Conservation (phyloP, 1,140 invertebrate genomes). For the Temnothorax curvispinosus region DNA sequence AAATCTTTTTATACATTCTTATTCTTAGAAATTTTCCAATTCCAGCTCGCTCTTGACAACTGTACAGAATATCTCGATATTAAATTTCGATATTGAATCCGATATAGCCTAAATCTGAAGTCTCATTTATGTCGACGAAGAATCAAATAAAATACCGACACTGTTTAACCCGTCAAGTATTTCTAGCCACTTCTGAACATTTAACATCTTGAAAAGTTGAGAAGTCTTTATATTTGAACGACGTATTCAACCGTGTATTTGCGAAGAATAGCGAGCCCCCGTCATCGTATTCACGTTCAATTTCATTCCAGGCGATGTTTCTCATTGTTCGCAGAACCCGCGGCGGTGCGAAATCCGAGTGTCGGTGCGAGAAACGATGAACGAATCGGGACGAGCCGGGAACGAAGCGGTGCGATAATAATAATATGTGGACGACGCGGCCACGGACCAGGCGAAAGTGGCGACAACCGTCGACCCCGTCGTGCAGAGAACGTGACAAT, state of each 20-base stretch:
- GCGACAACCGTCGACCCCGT: slow-evolving; percentile 66
- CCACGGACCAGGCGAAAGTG: slow-evolving; percentile 78
- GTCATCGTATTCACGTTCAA: not conserved
- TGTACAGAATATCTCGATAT: not conserved
- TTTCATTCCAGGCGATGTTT: slow-evolving; percentile 7
- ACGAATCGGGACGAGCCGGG: slow-evolving; percentile 59
- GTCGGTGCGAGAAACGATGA: slow-evolving; percentile 71
- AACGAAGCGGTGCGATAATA: slow-evolving; percentile 75
- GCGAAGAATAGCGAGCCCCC: not conserved
- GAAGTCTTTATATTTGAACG: not conserved
- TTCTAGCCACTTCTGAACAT: not conserved
- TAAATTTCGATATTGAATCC: slow-evolving; percentile 1
- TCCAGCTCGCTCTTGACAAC: not conserved
- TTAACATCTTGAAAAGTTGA: not conserved
- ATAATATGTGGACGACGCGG: slow-evolving; percentile 79
- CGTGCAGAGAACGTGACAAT: slow-evolving; percentile 54
- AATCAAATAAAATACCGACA: not conserved
- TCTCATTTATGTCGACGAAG: not conserved
- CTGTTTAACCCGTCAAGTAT: not conserved
- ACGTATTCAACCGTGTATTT: not conserved
- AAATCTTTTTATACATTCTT: not conserved
- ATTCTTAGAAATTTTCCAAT: not conserved
- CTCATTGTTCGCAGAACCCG: slow-evolving; percentile 56
- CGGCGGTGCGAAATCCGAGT: slow-evolving; percentile 1
- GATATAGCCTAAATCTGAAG: not conserved